Percentiles rank a stretch among this genome's conserved stretches.
These are phyloP conservation scores for Xestobium rufovillosum DNA, from an alignment of 2,888 invertebrate genomes.

Conservation along the genomic window DNA sequence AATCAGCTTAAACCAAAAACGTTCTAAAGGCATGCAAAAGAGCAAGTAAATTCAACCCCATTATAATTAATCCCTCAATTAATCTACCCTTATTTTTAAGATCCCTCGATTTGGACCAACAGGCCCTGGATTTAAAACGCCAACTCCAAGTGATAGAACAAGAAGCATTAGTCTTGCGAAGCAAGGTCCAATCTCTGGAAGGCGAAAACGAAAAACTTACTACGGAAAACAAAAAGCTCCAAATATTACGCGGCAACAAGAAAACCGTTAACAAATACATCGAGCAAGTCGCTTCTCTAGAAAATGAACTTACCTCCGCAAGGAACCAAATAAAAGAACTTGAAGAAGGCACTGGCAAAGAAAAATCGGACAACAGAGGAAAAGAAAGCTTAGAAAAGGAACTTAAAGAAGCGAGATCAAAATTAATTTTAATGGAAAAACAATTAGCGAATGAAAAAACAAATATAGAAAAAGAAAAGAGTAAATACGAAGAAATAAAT, in stretches of 20 bases:
- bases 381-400: constrained; percentile 29
- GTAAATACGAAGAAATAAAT: constrained; percentile 48
- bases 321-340: constrained; percentile 51
- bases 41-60: constrained; percentile 50
- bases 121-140: constrained; percentile 61
- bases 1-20: constrained; percentile 54
- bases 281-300: constrained; percentile 54
- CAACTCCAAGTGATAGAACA: constrained; percentile 72
- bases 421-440: constrained; percentile 46
- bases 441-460: constrained; percentile 50
- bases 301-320: constrained; percentile 55
- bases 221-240: constrained; percentile 65
- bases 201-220: constrained; percentile 67
- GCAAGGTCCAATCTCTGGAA: constrained; percentile 62
- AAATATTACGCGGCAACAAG: constrained; percentile 52
- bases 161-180: constrained; percentile 61
- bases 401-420: constrained; percentile 49
- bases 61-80: constrained; percentile 8
- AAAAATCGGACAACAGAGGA: constrained; percentile 45
- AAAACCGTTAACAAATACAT: constrained; percentile 50
- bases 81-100: constrained; percentile 36
- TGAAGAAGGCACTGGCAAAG: constrained; percentile 46
- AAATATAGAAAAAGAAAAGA: constrained; percentile 46
- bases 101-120: constrained; percentile 56
- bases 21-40: constrained; percentile 53